Evolutionary conservation across 2,797 vertebrate genomes (phyloP).

Genomic region (Podarcis lilfordi): DNA sequence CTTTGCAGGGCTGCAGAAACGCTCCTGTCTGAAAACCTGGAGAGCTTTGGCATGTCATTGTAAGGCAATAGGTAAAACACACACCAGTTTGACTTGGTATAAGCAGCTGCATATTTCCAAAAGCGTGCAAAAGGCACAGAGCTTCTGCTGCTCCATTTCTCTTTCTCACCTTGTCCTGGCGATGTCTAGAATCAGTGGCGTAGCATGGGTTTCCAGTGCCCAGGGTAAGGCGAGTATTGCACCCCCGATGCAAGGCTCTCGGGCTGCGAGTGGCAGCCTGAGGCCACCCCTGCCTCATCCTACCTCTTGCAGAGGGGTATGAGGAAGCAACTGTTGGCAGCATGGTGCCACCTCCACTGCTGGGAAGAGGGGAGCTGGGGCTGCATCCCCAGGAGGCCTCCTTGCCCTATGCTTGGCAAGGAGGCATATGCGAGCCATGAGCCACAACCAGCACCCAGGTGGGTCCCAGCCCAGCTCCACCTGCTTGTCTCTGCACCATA

Average conservation of each 20-base stretch:
- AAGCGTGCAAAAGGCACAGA: no score
- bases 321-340: slow-evolving; percentile 42
- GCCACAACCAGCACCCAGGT: slow-evolving; percentile 28
- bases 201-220: no score
- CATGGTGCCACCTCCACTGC: slow-evolving; percentile 60
- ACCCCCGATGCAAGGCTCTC: slow-evolving; percentile 3
- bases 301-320: slow-evolving; percentile 59
- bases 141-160: no score
- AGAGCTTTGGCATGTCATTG: background rate
- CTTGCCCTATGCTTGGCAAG: slow-evolving; percentile 50
- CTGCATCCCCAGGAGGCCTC: slow-evolving; percentile 57
- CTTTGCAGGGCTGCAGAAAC: background rate
- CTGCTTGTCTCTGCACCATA: background rate
- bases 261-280: slow-evolving; percentile 35
- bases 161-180: no score
- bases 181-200: no score
- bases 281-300: slow-evolving; percentile 61
- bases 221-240: no score
- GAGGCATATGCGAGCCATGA: no score
- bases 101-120: no score
- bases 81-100: no score
- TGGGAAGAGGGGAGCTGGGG: slow-evolving; percentile 50
- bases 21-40: background rate
- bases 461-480: background rate
- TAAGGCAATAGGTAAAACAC: background rate